Base-by-base conservation (phyloP, 1,140 invertebrate species). In the Adelges cooleyi region DNA sequence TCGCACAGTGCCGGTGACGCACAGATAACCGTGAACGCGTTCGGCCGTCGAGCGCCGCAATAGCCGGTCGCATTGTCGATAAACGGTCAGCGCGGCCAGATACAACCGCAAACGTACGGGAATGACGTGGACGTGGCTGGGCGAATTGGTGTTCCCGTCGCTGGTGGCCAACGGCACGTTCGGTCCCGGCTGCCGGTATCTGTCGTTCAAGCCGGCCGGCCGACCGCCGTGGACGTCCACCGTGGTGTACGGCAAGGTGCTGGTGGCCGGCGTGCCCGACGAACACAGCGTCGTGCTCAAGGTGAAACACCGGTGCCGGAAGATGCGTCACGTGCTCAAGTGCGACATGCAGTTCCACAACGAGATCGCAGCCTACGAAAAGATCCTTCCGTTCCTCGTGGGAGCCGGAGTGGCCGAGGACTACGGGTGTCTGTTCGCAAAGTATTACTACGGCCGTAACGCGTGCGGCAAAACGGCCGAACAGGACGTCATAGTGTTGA, bases 301-400 rank as follows among this genome's bases (percentile, higher is more conserved):
- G 5, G 13, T 65, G 11, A 50, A 67, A 36, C 40, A 38, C 2
- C 23, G 15, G n/a, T 10, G 18, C 15, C 13, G n/a, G 3, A 2
- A 13, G 3, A 22, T 8, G 6, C 13, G 15, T 17, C 13, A 48
- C 4, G 23, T n/a, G n/a, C n/a, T n/a, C n/a, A n/a, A n/a, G n/a
- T n/a, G 17, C 25, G 18, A 27, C 8, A n/a, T 22, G 3, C 33
- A 52, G 10, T 67, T 67, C 3, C 27, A 53, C 4, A 67, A 67
- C 23, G 67, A 67, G 44, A 51, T 67, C 13, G 29, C n/a, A 4
- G 42, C 54, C 22, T 67, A 67, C 38, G 20, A 49, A 9, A n/a
- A 13, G 4, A 29, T 67, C 1, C 33, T 67, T 17, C 56, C 59
- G 11, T 50, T 42, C 3, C 0, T 66, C 1, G 15, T 38, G 2